phyloP scores from a whole-genome alignment of 2,888 invertebrate genomes.

The Oxytorus armatus region DNA sequence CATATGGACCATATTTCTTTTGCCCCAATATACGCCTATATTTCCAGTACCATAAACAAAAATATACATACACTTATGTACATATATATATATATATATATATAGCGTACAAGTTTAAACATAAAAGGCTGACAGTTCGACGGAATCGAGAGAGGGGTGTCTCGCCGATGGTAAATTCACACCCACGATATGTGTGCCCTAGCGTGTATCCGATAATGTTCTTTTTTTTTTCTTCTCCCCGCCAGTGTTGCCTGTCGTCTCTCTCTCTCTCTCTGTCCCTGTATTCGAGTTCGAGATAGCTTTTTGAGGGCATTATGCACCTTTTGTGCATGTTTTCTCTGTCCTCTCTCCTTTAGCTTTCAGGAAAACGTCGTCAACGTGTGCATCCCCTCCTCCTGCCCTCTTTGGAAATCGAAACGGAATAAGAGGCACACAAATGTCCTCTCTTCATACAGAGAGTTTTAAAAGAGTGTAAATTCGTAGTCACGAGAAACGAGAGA shows the following conservation, averaged over 20 bases:
- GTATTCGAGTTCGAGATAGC: slow-evolving; percentile 36
- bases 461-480: slow-evolving; percentile 4
- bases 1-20: slow-evolving; percentile 35
- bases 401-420: not conserved
- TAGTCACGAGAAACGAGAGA: not conserved
- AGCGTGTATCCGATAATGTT: slow-evolving; percentile 8
- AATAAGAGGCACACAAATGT: slow-evolving; percentile 1
- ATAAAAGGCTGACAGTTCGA: not conserved
- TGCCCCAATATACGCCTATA: slow-evolving; percentile 41
- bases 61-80: not conserved
- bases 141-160: slow-evolving; percentile 36
- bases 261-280: slow-evolving; percentile 35
- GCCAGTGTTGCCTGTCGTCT: not conserved
- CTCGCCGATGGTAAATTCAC: slow-evolving; percentile 63
- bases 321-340: slow-evolving; percentile 9
- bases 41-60: slow-evolving; percentile 25
- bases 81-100: not conserved
- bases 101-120: not conserved
- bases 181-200: slow-evolving; percentile 52
- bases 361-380: slow-evolving; percentile 1
- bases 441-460: not conserved
- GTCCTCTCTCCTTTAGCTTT: not conserved
- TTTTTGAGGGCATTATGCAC: slow-evolving; percentile 13
- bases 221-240: slow-evolving; percentile 5
- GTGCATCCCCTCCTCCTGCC: not conserved